A percentile compares a stretch with the other conserved stretches of the same genome.
These are phyloP conservation scores for Tetragnatha montana DNA, from an alignment of 2,888 invertebrate genomes.

Conservation along the genomic window DNA sequence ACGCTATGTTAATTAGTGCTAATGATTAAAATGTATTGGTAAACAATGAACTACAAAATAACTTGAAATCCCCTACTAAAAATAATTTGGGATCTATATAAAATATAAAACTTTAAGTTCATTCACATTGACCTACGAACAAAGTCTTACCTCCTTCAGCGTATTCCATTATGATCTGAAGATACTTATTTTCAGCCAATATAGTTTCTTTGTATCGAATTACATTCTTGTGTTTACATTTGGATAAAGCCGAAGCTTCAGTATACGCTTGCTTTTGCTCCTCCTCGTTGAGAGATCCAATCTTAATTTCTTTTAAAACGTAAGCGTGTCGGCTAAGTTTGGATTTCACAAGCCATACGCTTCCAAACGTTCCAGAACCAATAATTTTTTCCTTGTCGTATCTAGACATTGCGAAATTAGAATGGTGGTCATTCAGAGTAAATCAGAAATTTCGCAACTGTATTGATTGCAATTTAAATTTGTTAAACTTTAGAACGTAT, in stretches of 20 bases:
- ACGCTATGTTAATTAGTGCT: too few species aligned
- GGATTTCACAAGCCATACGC: conserved; percentile 76
- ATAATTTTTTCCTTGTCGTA: conserved; percentile 74
- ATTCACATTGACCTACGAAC: neutral
- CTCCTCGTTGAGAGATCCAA: conserved; percentile 74
- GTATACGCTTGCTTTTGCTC: conserved; percentile 75
- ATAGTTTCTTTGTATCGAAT: conserved; percentile 77
- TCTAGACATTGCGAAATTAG: conserved; percentile 19
- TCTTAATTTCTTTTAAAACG: conserved; percentile 77
- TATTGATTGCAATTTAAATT: too few species aligned
- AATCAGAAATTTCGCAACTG: neutral
- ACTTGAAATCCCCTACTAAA: too few species aligned
- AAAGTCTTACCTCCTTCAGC: conserved; percentile 77
- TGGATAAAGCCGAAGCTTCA: conserved; percentile 77
- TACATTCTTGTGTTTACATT: conserved; percentile 77
- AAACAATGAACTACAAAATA: neutral
- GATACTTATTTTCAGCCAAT: conserved; percentile 76
- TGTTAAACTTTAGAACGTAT: too few species aligned
- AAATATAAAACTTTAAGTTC: too few species aligned
- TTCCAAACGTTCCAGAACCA: conserved; percentile 78
- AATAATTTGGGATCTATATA: too few species aligned
- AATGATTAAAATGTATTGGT: neutral
- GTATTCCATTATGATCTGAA: conserved; percentile 79
- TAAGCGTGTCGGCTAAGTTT: conserved; percentile 74
- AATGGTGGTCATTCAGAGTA: neutral